A percentile compares a stretch with the other conserved stretches of the same genome.
Evolutionary conservation across 2,797 vertebrate genomes (phyloP).

Genomic region (Tragelaphus oryx): DNA sequence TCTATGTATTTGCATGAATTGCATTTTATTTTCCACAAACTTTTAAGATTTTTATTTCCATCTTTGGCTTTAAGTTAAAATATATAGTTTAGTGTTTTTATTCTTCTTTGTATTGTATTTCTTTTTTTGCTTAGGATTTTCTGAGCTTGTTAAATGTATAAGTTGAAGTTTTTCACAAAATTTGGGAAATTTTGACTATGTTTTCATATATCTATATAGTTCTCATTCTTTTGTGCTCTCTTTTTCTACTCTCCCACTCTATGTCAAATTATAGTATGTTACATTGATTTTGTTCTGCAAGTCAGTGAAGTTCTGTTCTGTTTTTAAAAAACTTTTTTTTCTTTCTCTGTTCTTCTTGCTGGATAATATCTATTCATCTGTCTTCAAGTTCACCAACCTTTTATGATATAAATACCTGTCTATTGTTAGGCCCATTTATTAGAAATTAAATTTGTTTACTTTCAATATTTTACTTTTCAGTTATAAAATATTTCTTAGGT

Average conservation of each 20-base stretch:
- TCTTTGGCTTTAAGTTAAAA: background rate
- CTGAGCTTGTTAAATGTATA: background rate
- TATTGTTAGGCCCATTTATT: background rate
- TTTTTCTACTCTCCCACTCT: background rate
- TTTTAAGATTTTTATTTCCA: background rate
- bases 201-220: background rate
- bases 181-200: background rate
- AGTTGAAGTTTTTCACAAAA: background rate
- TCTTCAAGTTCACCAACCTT: background rate
- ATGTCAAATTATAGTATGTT: background rate
- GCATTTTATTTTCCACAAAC: background rate
- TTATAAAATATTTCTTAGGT: background rate
- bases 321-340: background rate
- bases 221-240: background rate
- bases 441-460: background rate
- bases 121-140: background rate
- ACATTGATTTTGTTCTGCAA: background rate
- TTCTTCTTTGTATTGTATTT: background rate
- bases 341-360: background rate
- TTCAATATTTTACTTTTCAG: background rate
- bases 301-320: background rate
- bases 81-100: background rate
- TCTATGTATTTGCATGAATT: background rate
- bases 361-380: background rate
- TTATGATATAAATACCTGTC: background rate